These are phyloP conservation scores for Atlantisia rogersi DNA, from an alignment of 2,113 vertebrate species.

Conservation along the genomic window DNA sequence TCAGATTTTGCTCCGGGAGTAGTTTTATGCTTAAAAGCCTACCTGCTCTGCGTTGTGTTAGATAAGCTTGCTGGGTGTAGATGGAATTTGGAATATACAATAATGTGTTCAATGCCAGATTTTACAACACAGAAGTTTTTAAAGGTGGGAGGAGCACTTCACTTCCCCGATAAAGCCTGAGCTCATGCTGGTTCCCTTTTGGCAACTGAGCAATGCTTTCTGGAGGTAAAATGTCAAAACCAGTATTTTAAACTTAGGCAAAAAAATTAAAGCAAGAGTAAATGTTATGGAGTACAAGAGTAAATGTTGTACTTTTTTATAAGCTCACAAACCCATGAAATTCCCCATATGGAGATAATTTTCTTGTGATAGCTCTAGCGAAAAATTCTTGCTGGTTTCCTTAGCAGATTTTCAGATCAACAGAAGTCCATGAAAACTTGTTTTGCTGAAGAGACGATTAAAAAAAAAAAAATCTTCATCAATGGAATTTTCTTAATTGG, in stretches of 20 bases:
- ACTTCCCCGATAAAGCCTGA: neutral
- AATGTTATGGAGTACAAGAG: neutral
- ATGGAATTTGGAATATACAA: neutral
- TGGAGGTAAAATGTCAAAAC: neutral
- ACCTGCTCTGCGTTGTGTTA: neutral
- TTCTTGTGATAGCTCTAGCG: neutral
- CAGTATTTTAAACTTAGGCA: neutral
- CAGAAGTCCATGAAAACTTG: neutral
- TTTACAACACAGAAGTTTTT: neutral
- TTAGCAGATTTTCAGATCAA: slow-evolving; percentile 17
- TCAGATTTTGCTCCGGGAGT: neutral
- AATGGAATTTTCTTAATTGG: neutral
- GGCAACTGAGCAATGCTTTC: neutral
- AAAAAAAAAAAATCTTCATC: neutral
- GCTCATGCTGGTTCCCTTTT: neutral
- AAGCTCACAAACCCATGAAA: neutral
- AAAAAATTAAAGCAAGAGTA: slow-evolving; percentile 16
- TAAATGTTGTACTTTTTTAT: neutral
- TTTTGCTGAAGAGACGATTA: neutral
- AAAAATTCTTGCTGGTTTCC: neutral
- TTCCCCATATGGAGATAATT: neutral
- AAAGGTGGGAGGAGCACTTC: neutral
- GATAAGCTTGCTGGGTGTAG: neutral
- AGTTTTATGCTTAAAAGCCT: neutral
- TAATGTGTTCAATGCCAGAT: neutral